Base-by-base conservation (phyloP, 2,113 vertebrate species). In the Sebastes schlegelii region DNA sequence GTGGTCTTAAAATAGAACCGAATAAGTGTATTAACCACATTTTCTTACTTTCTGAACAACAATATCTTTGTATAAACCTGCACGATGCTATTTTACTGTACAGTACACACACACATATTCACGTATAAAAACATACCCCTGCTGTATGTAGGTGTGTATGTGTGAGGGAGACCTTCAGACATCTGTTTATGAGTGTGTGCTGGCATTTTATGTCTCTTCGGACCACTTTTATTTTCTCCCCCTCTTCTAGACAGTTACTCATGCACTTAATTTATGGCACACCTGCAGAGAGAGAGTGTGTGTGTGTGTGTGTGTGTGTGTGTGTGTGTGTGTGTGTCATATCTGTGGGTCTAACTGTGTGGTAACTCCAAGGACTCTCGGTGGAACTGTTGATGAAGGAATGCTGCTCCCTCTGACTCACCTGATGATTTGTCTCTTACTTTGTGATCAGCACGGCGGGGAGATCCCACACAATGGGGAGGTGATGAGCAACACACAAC, bases 351-450 rank as follows among this genome's bases (percentile, higher is more conserved):
- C 78, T 84, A 10, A 43, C 77, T 90, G 81, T 91, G 85, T 86
- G 87, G 89, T 84, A 82, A 91, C 74, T 84, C 71, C 88, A 61
- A 26, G 64, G 77, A n/a, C 76, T 85, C 70, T 43, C 87, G 78
- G 80, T 81, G 84, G 85, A 91, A 88, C 63, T 72, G 88, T 86
- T 91, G 86, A 73, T 87, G 89, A 83, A 90, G 88, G 94, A 94
- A 94, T 92, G 91, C 78, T 86, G 71, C 84, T 87, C 80, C 58
- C 68, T 87, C 84, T 94, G 94, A 95, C 90, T 95, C 93, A 95
- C 91, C 90, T 92, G 89, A 88, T 92, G 92, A 92, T 84, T 91
- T 85, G 87, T 72, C 82, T 82, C 63, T 90, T 81, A 91, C 80
- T 81, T 83, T 91, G 86, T 91, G 86, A 91, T 90, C 88, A 90